Base-by-base conservation (phyloP, 2,888 invertebrate species). In the Noctua janthina region DNA sequence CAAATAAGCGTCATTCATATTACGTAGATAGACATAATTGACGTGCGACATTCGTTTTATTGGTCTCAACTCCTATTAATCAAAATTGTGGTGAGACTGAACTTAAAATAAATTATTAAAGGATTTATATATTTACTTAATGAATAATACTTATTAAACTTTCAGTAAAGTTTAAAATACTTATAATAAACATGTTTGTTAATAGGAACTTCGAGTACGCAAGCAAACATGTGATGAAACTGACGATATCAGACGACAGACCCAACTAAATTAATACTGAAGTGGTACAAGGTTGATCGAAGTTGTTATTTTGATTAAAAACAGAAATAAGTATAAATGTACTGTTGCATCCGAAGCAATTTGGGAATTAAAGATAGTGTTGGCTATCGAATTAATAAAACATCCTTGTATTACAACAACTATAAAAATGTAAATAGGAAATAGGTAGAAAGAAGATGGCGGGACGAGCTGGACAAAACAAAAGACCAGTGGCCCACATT, bases 241-340 rank as follows among this genome's bases (percentile, higher is more conserved):
- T 62, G 56, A 62, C 62, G 87, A 74, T 86, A 77, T 70, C 66
- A 67, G 43, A 46, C 39, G 43, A 46, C 39, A n/a, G 11, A 62
- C 29, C 29, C n/a, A 62, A 59, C 35, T 66, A 43, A 67, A 85
- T 70, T 35, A 72, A 72, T 76, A 54, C 72, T 46, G 8, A 86
- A 66, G 15, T 83, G 78, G 54, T 54, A 72, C 87, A 86, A 83
- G 84, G 83, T 67, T 69, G 39, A 35, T 13, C 39, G 39, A 56
- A 82, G 56, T 51, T 78, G 54, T 35, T 35, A 71, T 74, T 73
- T 72, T 54, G 54, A 62, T 62, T 29, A 64, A 71, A 73, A 73
- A 59, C n/a, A 70, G 35, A 62, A 68, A 78, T 68, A 69, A 49
- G n/a, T 59, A 17, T n/a, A 4, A 29, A 29, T 64, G 4, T 84